These are phyloP conservation scores for Xerus rutilus DNA, from an alignment of 2,797 vertebrate species.

Conservation along the genomic window DNA sequence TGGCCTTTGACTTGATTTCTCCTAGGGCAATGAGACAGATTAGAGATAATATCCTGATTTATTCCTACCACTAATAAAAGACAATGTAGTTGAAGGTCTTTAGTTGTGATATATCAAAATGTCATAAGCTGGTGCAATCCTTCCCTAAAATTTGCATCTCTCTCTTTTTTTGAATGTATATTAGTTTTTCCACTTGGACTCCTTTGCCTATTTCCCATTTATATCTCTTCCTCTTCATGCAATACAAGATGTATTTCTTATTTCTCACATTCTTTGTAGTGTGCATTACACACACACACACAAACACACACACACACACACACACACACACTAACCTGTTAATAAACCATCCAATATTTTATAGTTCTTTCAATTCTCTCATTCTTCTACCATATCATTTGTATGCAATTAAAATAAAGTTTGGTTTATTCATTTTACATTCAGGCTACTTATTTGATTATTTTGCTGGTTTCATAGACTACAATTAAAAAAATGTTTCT, in stretches of 20 bases:
- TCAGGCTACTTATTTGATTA: background rate
- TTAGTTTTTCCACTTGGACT: background rate
- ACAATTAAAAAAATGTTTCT: background rate
- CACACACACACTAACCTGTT: background rate
- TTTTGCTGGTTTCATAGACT: background rate
- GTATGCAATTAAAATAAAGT: background rate
- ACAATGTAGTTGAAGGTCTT: background rate
- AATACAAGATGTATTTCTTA: constrained; percentile 2
- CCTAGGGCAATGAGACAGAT: background rate
- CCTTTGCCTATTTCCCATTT: background rate
- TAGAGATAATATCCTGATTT: constrained; percentile 15
- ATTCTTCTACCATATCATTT: background rate
- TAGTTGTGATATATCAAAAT: background rate
- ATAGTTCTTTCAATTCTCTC: background rate
- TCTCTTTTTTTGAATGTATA: background rate
- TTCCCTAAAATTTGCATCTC: background rate
- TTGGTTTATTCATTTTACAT: constrained; percentile 39
- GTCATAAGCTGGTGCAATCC: background rate
- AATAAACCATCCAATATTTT: background rate
- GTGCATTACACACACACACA: too few species aligned
- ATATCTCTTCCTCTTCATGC: background rate
- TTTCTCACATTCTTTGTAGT: background rate
- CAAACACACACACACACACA: too few species aligned
- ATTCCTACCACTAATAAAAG: constrained; percentile 10
- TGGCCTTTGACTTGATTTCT: constrained; percentile 18